Evolutionary conservation across 1,140 invertebrate genomes (phyloP), one percentile per base, ranked within the genome.

Genomic region (Drosophila pandora): DNA sequence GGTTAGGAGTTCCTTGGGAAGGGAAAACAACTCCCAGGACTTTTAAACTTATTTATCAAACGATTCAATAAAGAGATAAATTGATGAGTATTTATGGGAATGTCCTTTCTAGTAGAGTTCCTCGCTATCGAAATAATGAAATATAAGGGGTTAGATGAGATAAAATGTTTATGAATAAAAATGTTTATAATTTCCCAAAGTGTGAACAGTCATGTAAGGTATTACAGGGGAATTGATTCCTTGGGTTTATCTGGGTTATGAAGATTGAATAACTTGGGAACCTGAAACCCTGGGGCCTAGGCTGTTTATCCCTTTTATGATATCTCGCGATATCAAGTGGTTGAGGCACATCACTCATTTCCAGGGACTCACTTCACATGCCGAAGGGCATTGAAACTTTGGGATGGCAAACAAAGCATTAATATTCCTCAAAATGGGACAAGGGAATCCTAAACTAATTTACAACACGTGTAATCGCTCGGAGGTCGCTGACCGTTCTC

Each of bases 381-480:
- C 59, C 43, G 13, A 47, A 47, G 58, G n/a, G 63, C 45, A 43
- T 43, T 59, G 41, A 30, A 68, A 48, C 65, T 47, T 67, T 12
- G 41, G n/a, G 23, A 49, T 57, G 47, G 63, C 74, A 82, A 82
- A 82, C 79, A 82, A 78, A 69, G 57, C 79, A 82, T 82, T 82
- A 70, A 83, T 83, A 79, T 79, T 83, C 62, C 68, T 67, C 63
- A 39, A 48, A 48, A 68, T 57, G 64, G 55, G 39, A 49, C 30
- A 17, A 50, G 54, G 69, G 72, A 50, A 67, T 88, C 79, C 83
- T 88, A 74, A 83, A 83, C 84, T 83, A 88, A 87, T 88, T 87
- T 87, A 88, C 83, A 79, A 87, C 83, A 87, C 83, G 83, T 87
- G 83, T 88, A 87, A 79, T 79, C 83, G 73, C 41, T 45, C 49